Conservation (phyloP, 2,113 vertebrate genomes). For the Cavia porcellus region DNA sequence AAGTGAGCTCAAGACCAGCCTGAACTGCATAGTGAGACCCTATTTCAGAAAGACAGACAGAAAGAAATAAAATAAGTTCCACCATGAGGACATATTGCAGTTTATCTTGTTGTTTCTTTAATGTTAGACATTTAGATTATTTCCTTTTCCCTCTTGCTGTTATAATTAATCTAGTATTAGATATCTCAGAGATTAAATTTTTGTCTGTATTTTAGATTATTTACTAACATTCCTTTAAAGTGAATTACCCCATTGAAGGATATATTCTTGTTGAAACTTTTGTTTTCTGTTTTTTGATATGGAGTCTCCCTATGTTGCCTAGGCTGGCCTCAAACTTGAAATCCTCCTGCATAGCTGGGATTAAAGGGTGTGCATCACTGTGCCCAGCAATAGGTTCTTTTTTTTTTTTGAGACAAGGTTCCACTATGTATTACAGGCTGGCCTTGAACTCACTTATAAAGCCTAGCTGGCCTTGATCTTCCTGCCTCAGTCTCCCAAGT, state of each 20-base stretch:
- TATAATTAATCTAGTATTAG: conserved; percentile 5
- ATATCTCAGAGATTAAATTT: conserved; percentile 20
- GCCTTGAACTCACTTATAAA: neutral
- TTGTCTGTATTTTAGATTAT: conserved; percentile 52
- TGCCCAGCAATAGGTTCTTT: neutral
- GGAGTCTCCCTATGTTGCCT: neutral
- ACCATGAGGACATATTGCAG: neutral
- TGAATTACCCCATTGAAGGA: conserved; percentile 4
- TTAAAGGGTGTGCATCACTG: neutral
- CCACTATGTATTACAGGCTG: neutral
- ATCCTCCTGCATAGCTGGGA: neutral
- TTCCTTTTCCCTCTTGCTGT: neutral
- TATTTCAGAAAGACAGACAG: too few species aligned
- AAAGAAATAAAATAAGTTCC: too few species aligned
- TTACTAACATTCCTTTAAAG: conserved; percentile 22
- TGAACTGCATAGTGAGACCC: too few species aligned
- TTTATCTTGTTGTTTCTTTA: neutral
- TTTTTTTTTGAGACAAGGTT: neutral
- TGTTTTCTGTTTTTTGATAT: neutral
- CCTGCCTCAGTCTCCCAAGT: neutral
- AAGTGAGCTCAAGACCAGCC: too few species aligned
- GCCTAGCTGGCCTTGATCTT: neutral
- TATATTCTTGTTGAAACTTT: neutral
- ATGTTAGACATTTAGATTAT: neutral
- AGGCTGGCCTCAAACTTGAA: neutral